Conservation (phyloP, 2,888 invertebrate species). For the Pterobdella sp. region DNA sequence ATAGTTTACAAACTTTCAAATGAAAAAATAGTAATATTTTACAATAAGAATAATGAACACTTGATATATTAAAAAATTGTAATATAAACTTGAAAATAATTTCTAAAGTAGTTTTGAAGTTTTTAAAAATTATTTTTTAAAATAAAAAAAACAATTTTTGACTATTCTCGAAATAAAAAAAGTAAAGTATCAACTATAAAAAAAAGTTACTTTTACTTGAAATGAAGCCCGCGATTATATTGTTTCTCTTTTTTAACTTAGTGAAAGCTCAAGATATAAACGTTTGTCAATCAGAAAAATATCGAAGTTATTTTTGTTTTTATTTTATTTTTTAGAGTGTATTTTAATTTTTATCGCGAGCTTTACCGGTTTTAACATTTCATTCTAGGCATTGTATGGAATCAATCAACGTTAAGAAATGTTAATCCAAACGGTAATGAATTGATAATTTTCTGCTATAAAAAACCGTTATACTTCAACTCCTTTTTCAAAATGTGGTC, state of each 20-base stretch:
- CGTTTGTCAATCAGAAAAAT: not conserved
- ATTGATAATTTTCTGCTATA: slow-evolving; percentile 6
- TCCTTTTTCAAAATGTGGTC: slow-evolving; percentile 19
- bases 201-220: too few relatives aligned
- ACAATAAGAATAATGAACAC: too few relatives aligned
- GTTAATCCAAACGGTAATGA: not conserved
- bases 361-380: not conserved
- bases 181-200: too few relatives aligned
- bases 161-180: too few relatives aligned
- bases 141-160: too few relatives aligned
- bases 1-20: too few relatives aligned
- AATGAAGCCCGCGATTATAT: slow-evolving; percentile 1
- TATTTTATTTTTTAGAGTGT: not conserved
- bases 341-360: not conserved
- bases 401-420: not conserved
- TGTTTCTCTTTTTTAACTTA: not conserved
- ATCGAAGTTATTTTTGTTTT: not conserved
- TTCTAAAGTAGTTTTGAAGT: too few relatives aligned
- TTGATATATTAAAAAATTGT: too few relatives aligned
- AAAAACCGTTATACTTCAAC: not conserved
- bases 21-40: too few relatives aligned
- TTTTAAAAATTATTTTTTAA: too few relatives aligned
- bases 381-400: not conserved
- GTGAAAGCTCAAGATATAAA: not conserved
- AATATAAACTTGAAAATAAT: too few relatives aligned